Evolutionary conservation across 2,113 vertebrate species (phyloP).

Genomic region (Tapirus terrestris): DNA sequence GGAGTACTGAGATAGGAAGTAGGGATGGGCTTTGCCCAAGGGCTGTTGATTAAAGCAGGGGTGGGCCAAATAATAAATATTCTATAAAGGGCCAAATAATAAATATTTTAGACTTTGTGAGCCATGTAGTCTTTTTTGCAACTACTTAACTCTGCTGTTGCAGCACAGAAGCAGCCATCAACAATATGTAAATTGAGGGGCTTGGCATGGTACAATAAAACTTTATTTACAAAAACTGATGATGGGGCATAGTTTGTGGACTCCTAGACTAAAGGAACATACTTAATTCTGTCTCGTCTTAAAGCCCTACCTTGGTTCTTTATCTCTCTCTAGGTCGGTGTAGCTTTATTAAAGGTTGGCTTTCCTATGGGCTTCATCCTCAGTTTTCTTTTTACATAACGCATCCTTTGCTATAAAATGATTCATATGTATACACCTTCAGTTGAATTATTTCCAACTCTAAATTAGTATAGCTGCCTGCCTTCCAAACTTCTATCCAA

Average conservation of each 20-base stretch:
- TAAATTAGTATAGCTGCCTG: background rate
- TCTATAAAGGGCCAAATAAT: background rate
- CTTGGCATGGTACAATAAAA: background rate
- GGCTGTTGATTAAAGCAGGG: background rate
- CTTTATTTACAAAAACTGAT: background rate
- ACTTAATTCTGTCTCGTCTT: background rate
- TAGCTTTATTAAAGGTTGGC: background rate
- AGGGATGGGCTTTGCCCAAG: background rate
- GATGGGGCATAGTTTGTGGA: background rate
- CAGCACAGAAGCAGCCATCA: background rate
- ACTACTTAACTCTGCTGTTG: background rate
- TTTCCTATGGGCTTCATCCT: background rate
- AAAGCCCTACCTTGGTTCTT: background rate
- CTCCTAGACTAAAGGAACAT: background rate
- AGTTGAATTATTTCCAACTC: background rate
- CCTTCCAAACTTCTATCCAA: background rate
- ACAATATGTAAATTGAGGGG: background rate
- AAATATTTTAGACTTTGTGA: background rate
- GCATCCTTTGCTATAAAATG: background rate
- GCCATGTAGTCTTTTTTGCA: background rate
- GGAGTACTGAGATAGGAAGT: slow-evolving; percentile 35
- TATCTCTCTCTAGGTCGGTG: background rate
- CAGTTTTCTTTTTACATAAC: background rate
- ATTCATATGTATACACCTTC: background rate
- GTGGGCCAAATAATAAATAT: background rate